phyloP scores from a whole-genome alignment of 2,888 invertebrate genomes.

The Leuctra nigra region DNA sequence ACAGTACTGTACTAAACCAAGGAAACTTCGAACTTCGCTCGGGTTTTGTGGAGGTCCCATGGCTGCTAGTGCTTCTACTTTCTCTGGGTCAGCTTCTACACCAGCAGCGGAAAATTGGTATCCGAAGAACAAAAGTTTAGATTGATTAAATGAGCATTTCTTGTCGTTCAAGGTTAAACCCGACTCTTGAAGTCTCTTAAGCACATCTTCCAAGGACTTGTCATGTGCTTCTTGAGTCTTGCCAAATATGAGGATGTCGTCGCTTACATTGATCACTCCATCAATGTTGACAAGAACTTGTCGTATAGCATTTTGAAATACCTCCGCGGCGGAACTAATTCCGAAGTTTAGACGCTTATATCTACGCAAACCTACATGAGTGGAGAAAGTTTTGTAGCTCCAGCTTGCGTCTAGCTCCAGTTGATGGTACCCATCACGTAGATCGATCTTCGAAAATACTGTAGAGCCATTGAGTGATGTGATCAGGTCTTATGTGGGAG shows the following conservation, averaged over 20 bases:
- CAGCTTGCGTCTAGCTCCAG: neutral
- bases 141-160: neutral
- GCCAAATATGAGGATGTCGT: slow-evolving; percentile 1
- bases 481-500: slow-evolving; percentile 4
- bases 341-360: slow-evolving; percentile 10
- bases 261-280: slow-evolving; percentile 7
- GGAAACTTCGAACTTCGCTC: neutral
- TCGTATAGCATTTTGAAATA: neutral
- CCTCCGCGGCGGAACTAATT: slow-evolving; percentile 5
- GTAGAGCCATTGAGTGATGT: neutral
- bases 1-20: neutral
- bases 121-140: neutral
- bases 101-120: neutral
- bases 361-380: neutral
- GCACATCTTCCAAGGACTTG: neutral
- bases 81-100: neutral
- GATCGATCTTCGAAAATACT: neutral
- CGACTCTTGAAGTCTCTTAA: neutral
- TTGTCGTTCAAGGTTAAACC: slow-evolving; percentile 5
- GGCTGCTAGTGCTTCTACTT: neutral
- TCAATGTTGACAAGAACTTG: slow-evolving; percentile 1
- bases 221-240: slow-evolving; percentile 3
- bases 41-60: neutral
- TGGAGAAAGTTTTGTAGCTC: neutral
- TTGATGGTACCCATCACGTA: slow-evolving; percentile 7